phyloP scores from a whole-genome alignment of 30 jellyfish, hydroid and myxozoan genomes.

The Rhopilema esculentum region DNA sequence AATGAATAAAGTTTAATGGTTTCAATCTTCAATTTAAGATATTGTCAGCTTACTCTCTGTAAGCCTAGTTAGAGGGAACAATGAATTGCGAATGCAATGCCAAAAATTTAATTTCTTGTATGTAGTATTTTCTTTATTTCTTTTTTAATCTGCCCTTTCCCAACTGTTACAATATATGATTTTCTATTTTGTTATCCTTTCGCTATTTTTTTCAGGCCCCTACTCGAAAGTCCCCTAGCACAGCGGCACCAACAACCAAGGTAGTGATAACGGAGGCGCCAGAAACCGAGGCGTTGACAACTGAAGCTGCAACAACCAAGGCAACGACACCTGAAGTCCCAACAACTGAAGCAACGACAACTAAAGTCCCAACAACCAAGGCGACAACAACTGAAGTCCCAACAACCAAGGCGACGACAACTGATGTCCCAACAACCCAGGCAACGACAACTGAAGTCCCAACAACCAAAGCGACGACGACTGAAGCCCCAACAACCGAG shows the following conservation, averaged over 20 bases:
- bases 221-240: not conserved
- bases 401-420: not conserved
- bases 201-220: too few relatives aligned
- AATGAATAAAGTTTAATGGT: too few relatives aligned
- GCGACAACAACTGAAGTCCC: constrained; percentile 4
- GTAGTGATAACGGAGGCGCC: constrained; percentile 10
- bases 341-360: not conserved
- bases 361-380: constrained; percentile 3
- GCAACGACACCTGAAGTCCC: not conserved
- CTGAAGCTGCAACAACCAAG: not conserved
- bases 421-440: constrained; percentile 6
- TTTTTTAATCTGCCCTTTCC: too few relatives aligned
- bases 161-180: too few relatives aligned
- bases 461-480: not conserved
- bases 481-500: not conserved
- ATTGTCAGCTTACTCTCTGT: too few relatives aligned
- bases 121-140: too few relatives aligned
- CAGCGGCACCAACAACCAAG: not conserved
- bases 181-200: too few relatives aligned
- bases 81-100: too few relatives aligned
- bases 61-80: too few relatives aligned
- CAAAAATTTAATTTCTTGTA: too few relatives aligned
- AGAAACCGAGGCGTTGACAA: not conserved
- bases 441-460: not conserved
- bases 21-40: too few relatives aligned